phyloP scores from a whole-genome alignment of 2,797 vertebrate genomes.

The Pteronotus mesoamericanus region DNA sequence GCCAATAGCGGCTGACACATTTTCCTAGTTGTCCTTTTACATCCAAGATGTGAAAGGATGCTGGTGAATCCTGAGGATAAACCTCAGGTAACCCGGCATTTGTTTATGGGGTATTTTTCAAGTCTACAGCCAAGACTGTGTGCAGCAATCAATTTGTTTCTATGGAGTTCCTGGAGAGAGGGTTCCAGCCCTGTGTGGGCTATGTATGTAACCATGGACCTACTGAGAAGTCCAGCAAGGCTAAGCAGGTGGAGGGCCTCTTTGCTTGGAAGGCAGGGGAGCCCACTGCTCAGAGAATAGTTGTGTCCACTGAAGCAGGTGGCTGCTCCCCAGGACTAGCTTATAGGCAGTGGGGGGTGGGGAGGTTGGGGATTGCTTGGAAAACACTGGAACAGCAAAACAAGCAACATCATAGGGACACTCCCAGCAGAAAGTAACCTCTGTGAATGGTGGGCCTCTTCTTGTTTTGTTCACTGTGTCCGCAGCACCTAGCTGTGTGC shows the following conservation, averaged over 20 bases:
- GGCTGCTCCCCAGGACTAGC: not conserved
- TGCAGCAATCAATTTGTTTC: not conserved
- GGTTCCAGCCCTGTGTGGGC: not conserved
- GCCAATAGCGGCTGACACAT: not conserved
- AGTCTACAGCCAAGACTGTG: slow-evolving; percentile 13
- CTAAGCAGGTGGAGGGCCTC: not conserved
- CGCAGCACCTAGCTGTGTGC: not conserved
- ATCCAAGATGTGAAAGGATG: not conserved
- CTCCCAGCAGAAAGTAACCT: not conserved
- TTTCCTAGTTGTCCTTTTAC: not conserved
- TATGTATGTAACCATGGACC: not conserved
- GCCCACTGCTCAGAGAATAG: not conserved
- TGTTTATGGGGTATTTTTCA: slow-evolving; percentile 2
- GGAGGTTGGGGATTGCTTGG: not conserved
- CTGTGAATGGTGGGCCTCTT: not conserved
- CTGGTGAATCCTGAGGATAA: not conserved
- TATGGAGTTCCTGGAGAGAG: slow-evolving; percentile 9
- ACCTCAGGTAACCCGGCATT: not conserved
- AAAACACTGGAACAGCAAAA: not conserved
- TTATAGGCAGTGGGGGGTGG: not conserved
- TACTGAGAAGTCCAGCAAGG: not conserved
- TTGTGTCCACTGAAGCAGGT: not conserved
- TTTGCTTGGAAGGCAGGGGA: not conserved
- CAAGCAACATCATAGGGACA: not conserved
- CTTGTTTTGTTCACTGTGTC: not conserved